A percentile compares a stretch with the other conserved stretches of the same genome.
phyloP scores from a whole-genome alignment of 2,113 vertebrate species.

The Hassar affinis region DNA sequence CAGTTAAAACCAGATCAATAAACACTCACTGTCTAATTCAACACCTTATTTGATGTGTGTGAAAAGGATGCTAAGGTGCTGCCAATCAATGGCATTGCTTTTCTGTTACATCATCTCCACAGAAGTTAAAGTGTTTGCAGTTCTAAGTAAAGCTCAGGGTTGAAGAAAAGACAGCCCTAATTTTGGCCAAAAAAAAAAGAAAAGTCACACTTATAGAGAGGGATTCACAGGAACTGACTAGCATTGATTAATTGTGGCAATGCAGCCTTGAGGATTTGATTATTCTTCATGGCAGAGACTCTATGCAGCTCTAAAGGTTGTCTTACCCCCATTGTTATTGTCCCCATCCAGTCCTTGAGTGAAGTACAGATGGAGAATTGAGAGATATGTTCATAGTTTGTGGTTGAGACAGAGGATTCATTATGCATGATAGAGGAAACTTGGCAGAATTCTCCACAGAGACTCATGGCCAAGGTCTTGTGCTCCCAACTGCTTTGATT shows the following conservation, averaged over 20 bases:
- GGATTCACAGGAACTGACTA: not conserved
- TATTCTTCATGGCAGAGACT: not conserved
- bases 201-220: not conserved
- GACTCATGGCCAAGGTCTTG: conserved; percentile 6
- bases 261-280: conserved; percentile 12
- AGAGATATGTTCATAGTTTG: conserved; percentile 24
- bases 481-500: conserved; percentile 8
- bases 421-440: conserved; percentile 14
- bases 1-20: conserved; percentile 39
- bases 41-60: conserved; percentile 33
- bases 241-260: conserved; percentile 27
- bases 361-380: conserved; percentile 2
- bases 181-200: not conserved
- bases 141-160: conserved; percentile 10
- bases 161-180: not conserved
- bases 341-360: not conserved
- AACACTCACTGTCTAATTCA: conserved; percentile 35
- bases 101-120: conserved; percentile 38
- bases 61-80: conserved; percentile 36
- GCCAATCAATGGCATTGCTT: conserved; percentile 39
- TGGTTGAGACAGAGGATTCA: conserved; percentile 9
- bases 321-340: not conserved
- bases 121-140: not conserved
- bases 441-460: not conserved
- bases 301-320: not conserved